A percentile compares a stretch with the other conserved stretches of the same genome.
phyloP scores from a whole-genome alignment of 2,888 invertebrate species.

The Rotaria macrura region DNA sequence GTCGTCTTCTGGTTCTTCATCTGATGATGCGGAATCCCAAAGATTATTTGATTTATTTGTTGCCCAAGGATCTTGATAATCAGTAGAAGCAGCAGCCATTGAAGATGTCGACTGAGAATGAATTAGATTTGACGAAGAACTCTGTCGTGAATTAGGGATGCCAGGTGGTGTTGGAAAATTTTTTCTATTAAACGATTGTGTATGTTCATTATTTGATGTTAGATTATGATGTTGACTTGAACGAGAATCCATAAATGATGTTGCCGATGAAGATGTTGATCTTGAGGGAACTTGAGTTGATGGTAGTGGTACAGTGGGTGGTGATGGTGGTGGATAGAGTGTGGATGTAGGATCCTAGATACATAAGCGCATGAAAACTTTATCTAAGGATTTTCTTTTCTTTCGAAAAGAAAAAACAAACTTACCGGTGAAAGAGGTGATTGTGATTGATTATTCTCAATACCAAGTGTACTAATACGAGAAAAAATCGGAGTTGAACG shows the following conservation, averaged over 20 bases:
- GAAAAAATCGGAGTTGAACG: background rate
- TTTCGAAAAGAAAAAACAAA: background rate
- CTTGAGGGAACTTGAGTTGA: background rate
- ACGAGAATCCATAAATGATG: background rate
- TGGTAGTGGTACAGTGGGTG: background rate
- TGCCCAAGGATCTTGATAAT: background rate
- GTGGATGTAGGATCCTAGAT: background rate
- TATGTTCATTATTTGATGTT: too few relatives aligned
- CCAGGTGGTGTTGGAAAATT: too few relatives aligned
- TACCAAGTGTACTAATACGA: background rate
- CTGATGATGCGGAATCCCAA: background rate
- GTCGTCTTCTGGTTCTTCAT: background rate
- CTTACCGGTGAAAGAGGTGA: conserved; percentile 7
- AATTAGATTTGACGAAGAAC: background rate
- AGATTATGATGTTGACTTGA: too few relatives aligned
- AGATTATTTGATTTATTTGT: background rate
- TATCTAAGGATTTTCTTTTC: too few relatives aligned
- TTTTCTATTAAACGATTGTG: too few relatives aligned
- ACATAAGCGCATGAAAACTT: too few relatives aligned
- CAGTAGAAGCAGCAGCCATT: background rate
- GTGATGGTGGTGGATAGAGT: background rate
- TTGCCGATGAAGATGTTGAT: background rate
- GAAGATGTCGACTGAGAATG: background rate
- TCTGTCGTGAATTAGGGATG: background rate
- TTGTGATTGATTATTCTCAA: background rate